These are phyloP conservation scores for Aphrophora alni DNA, from an alignment of 2,888 invertebrate species.

Conservation along the genomic window DNA sequence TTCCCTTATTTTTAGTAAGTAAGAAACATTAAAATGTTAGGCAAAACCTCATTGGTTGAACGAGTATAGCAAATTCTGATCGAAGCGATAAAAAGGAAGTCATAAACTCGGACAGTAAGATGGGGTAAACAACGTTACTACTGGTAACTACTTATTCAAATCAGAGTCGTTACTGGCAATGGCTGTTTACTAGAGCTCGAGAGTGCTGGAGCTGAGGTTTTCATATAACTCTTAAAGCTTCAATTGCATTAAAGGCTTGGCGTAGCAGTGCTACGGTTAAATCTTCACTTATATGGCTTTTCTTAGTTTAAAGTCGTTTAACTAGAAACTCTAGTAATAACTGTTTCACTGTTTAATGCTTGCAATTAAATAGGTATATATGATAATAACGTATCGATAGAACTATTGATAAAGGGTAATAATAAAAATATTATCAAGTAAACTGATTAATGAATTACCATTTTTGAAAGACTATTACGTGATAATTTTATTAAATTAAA, in stretches of 20 bases:
- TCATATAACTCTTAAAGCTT: neutral
- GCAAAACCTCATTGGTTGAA: no score
- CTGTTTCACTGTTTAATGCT: neutral
- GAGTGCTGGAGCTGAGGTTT: neutral
- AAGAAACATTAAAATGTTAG: no score
- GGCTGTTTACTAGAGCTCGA: neutral
- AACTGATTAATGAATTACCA: no score
- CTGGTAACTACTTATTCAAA: neutral
- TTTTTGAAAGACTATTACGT: no score
- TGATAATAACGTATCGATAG: no score
- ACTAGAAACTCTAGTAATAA: neutral
- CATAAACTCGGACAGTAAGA: neutral
- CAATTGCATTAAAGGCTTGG: neutral
- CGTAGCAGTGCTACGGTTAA: neutral
- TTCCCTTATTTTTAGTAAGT: no score
- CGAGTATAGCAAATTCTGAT: no score
- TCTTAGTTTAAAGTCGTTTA: conserved; percentile 3
- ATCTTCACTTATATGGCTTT: neutral
- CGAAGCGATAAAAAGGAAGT: neutral
- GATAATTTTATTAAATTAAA: no score
- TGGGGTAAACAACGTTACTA: neutral
- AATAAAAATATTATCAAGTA: no score
- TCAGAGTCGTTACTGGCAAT: neutral
- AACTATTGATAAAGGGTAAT: no score
- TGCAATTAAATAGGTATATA: neutral